A percentile compares a stretch with the other conserved stretches of the same genome.
phyloP scores from a whole-genome alignment of 2,888 invertebrate species.

The Lochmaea capreae region DNA sequence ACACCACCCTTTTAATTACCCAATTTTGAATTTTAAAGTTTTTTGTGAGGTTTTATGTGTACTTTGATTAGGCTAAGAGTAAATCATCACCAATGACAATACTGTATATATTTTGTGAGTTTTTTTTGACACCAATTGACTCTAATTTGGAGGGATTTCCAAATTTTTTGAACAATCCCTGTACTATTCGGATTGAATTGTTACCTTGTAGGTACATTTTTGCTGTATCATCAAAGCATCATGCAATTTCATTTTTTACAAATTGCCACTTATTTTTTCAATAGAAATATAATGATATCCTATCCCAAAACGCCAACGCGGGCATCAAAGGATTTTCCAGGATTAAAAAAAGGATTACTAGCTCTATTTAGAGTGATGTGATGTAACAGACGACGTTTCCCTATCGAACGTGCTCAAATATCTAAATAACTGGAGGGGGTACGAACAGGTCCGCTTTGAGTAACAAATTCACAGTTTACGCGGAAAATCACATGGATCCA shows the following conservation, averaged over 20 bases:
- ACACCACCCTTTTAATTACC: no score
- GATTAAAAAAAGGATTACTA: constrained; percentile 20
- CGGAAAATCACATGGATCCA: background rate
- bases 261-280: constrained; percentile 10
- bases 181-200: background rate
- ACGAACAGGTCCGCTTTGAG: background rate
- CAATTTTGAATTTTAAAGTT: no score
- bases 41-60: no score
- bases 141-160: no score
- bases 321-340: constrained; percentile 1
- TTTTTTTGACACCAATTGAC: no score
- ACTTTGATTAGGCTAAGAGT: no score
- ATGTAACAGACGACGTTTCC: constrained; percentile 27
- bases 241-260: background rate
- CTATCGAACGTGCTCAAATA: constrained; percentile 31
- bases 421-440: constrained; percentile 10
- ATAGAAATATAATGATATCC: background rate
- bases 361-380: constrained; percentile 8
- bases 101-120: no score
- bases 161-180: no score
- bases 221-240: background rate
- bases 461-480: background rate
- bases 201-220: no score
- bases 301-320: background rate
- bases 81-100: no score